These are phyloP conservation scores for Rousettus leschenaultii DNA, from an alignment of 2,113 vertebrate genomes.

Conservation along the genomic window DNA sequence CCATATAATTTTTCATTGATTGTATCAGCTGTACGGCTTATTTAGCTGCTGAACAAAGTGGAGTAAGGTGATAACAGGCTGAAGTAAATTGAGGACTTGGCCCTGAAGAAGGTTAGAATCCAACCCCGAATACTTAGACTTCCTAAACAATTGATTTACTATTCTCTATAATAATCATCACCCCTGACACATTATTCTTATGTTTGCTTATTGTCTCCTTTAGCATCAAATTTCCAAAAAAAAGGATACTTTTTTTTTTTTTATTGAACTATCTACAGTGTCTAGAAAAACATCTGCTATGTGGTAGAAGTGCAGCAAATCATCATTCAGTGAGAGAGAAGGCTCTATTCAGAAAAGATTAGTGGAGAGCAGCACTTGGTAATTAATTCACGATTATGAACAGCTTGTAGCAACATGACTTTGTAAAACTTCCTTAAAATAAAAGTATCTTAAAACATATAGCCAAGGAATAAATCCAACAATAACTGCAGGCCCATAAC, in stretches of 20 bases:
- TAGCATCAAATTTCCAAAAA: background rate
- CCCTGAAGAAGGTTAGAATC: background rate
- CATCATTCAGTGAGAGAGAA: background rate
- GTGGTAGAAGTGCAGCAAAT: background rate
- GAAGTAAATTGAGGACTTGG: background rate
- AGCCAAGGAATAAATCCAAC: background rate
- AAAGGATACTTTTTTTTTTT: background rate
- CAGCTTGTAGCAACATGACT: background rate
- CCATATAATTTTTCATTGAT: background rate
- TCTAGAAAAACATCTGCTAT: background rate
- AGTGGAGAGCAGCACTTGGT: background rate
- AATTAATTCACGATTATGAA: background rate
- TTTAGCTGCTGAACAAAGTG: background rate
- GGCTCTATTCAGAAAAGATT: background rate
- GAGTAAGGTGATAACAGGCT: background rate
- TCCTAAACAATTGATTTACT: background rate
- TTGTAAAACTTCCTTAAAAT: background rate
- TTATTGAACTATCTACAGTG: background rate
- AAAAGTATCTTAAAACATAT: background rate
- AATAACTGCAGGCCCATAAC: background rate
- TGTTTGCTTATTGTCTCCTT: background rate
- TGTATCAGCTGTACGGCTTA: background rate
- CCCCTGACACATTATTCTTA: background rate
- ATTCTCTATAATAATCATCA: background rate
- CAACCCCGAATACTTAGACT: background rate